Conservation (phyloP, 1,140 invertebrate species). For the Leptopilina boulardi region DNA sequence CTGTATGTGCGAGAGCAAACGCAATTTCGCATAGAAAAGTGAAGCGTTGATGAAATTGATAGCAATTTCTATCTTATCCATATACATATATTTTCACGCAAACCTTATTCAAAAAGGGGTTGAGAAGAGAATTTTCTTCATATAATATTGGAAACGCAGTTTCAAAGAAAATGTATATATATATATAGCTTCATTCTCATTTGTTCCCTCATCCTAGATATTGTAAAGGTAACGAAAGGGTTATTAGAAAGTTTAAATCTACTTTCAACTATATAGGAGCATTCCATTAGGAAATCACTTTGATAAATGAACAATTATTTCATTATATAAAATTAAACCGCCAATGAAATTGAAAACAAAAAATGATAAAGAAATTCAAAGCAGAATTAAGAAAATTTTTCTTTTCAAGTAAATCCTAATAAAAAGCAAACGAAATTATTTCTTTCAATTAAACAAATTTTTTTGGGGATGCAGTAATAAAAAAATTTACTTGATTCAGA, state of each 20-base stretch:
- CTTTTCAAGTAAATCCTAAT: too few relatives aligned
- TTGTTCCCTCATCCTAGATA: not conserved
- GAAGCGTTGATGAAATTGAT: slow-evolving; percentile 35
- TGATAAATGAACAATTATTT: not conserved
- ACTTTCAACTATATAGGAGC: not conserved
- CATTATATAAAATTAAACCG: not conserved
- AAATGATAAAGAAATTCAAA: too few relatives aligned
- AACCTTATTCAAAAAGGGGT: not conserved
- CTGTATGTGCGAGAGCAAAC: slow-evolving; percentile 13
- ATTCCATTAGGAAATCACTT: not conserved
- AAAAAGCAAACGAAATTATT: too few relatives aligned
- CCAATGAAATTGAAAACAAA: not conserved
- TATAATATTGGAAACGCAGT: not conserved
- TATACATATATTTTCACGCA: not conserved
- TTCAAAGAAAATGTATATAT: slow-evolving; percentile 11
- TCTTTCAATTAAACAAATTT: too few relatives aligned
- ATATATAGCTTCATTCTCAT: not conserved
- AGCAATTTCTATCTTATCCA: not conserved
- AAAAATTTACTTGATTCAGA: too few relatives aligned
- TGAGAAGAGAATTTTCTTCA: not conserved
- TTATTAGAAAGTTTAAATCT: slow-evolving; percentile 5
- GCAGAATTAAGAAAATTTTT: too few relatives aligned
- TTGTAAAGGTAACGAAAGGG: slow-evolving; percentile 2
- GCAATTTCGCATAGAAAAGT: slow-evolving; percentile 25
- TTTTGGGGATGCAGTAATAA: too few relatives aligned